Evolutionary conservation across 2,888 invertebrate species (phyloP).

Genomic region (Timandra comae): DNA sequence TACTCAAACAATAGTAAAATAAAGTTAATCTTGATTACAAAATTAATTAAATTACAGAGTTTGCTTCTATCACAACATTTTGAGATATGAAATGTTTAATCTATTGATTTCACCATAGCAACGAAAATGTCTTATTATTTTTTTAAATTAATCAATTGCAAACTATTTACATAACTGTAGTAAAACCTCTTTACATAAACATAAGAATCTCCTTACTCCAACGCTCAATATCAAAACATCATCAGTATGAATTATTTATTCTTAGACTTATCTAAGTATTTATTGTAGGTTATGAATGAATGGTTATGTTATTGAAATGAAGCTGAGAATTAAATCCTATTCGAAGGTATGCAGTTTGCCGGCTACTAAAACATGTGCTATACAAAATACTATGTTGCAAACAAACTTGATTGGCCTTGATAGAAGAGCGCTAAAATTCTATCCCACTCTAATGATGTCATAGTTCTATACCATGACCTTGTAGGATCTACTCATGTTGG

Average conservation of each 20-base stretch:
- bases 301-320: constrained; percentile 53
- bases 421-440: constrained; percentile 27
- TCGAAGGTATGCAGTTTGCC: constrained; percentile 45
- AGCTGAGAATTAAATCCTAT: constrained; percentile 51
- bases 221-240: background rate
- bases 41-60: constrained; percentile 19
- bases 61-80: constrained; percentile 14
- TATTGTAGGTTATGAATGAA: constrained; percentile 50
- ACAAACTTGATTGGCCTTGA: constrained; percentile 31
- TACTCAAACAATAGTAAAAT: constrained; percentile 12
- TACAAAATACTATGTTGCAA: constrained; percentile 13
- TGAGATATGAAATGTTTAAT: constrained; percentile 25
- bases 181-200: constrained; percentile 2
- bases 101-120: constrained; percentile 45
- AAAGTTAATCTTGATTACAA: constrained; percentile 16
- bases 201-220: constrained; percentile 2
- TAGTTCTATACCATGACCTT: constrained; percentile 14
- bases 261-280: constrained; percentile 12
- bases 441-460: constrained; percentile 41
- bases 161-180: constrained; percentile 11
- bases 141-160: constrained; percentile 13
- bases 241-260: constrained; percentile 8
- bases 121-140: constrained; percentile 34
- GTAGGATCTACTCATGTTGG: constrained; percentile 3
- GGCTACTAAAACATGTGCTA: constrained; percentile 14